phyloP scores from a whole-genome alignment of 2,888 invertebrate genomes.

The Agrochola lota region DNA sequence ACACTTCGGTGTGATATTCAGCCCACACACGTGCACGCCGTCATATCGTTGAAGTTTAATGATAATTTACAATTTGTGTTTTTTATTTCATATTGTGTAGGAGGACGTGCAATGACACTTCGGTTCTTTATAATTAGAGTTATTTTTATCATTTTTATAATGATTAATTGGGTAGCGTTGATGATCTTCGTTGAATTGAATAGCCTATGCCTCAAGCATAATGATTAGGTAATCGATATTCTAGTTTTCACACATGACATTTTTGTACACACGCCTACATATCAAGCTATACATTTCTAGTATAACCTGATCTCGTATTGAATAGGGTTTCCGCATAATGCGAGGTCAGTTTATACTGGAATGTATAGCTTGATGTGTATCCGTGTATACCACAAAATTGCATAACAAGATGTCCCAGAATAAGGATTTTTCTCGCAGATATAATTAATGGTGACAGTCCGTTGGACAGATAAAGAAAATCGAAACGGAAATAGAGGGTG shows the following conservation, averaged over 20 bases:
- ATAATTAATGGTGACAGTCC: background rate
- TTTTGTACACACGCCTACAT: no score
- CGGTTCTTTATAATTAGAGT: conserved; percentile 19
- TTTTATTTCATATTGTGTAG: conserved; percentile 27
- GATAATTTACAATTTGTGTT: conserved; percentile 15
- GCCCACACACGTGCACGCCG: conserved; percentile 29
- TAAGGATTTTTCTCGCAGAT: background rate
- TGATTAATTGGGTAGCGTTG: conserved; percentile 38
- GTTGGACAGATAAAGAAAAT: no score
- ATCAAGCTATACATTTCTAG: no score
- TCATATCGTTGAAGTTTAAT: conserved; percentile 30
- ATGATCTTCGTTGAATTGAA: background rate
- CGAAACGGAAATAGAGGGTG: no score
- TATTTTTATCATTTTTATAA: conserved; percentile 15
- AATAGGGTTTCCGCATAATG: no score
- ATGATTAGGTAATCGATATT: conserved; percentile 9
- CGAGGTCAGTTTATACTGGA: no score
- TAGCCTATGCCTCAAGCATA: background rate
- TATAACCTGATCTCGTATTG: no score
- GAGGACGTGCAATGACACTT: conserved; percentile 34
- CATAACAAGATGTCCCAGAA: background rate
- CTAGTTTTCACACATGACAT: background rate
- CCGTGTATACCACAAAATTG: background rate
- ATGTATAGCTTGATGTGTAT: no score
- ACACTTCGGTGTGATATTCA: conserved; percentile 41